phyloP scores from a whole-genome alignment of 2,888 invertebrate species.

The Lepidochitona cinerea region DNA sequence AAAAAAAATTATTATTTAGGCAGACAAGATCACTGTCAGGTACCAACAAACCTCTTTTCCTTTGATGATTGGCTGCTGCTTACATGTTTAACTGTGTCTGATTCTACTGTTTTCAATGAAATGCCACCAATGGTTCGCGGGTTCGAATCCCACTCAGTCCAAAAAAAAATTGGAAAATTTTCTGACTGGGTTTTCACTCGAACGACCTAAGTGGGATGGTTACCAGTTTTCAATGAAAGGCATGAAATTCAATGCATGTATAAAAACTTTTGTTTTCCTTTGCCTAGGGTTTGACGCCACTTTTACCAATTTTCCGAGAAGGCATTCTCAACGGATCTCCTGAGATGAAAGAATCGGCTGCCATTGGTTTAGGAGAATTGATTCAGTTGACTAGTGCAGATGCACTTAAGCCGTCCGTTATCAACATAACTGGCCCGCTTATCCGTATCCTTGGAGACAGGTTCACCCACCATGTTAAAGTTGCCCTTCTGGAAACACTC shows the following conservation, averaged over 20 bases:
- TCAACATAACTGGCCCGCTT: conserved; percentile 97
- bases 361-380: conserved; percentile 88
- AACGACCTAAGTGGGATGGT: too few relatives aligned
- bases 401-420: conserved; percentile 94
- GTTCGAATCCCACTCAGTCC: too few relatives aligned
- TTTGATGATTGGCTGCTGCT: too few relatives aligned
- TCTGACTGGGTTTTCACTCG: too few relatives aligned
- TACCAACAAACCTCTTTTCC: too few relatives aligned
- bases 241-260: neutral
- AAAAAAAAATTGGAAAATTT: too few relatives aligned
- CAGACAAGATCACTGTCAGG: too few relatives aligned
- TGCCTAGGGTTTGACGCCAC: conserved; percentile 86
- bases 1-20: too few relatives aligned
- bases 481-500: conserved; percentile 94
- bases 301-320: conserved; percentile 95
- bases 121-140: too few relatives aligned
- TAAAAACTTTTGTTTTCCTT: neutral
- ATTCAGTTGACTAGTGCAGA: conserved; percentile 87
- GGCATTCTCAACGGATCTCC: conserved; percentile 95
- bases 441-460: conserved; percentile 97
- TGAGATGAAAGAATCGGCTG: conserved; percentile 96
- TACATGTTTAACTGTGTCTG: too few relatives aligned
- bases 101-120: neutral
- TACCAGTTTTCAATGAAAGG: too few relatives aligned
- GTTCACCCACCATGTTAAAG: conserved; percentile 94